Evolutionary conservation across 2,888 invertebrate species (phyloP).

Genomic region (Dicyrtoma fusca): DNA sequence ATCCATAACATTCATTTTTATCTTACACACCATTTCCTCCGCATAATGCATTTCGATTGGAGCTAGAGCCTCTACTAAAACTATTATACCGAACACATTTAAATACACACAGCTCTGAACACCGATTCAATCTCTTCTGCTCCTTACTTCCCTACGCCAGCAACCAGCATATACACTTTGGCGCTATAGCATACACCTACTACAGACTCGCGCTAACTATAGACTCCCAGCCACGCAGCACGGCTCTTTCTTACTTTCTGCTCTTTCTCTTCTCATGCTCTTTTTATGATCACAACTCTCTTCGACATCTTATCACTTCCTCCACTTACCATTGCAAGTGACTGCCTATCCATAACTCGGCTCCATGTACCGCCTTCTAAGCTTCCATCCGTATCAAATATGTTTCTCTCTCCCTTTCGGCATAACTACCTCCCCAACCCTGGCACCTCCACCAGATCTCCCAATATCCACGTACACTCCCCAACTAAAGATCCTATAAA

Average conservation of each 20-base stretch:
- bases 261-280: constrained; percentile 1
- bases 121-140: constrained; percentile 31
- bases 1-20: constrained; percentile 48
- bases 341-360: constrained; percentile 34
- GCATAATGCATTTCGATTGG: constrained; percentile 47
- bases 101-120: constrained; percentile 39
- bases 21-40: constrained; percentile 50
- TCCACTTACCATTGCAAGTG: constrained; percentile 31
- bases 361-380: constrained; percentile 5
- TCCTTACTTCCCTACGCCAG: neutral
- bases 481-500: constrained; percentile 22
- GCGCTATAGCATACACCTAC: too few species aligned
- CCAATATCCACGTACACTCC: neutral
- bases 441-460: neutral
- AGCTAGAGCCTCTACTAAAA: constrained; percentile 27
- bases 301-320: constrained; percentile 38
- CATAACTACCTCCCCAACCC: neutral
- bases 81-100: constrained; percentile 44
- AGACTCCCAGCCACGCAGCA: too few species aligned
- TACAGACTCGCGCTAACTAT: too few species aligned
- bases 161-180: too few species aligned
- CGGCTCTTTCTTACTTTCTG: constrained; percentile 7
- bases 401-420: neutral
- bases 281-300: constrained; percentile 30
- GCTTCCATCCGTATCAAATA: neutral